Conservation (phyloP, 2,113 vertebrate species). For the Acanthisitta chloris region DNA sequence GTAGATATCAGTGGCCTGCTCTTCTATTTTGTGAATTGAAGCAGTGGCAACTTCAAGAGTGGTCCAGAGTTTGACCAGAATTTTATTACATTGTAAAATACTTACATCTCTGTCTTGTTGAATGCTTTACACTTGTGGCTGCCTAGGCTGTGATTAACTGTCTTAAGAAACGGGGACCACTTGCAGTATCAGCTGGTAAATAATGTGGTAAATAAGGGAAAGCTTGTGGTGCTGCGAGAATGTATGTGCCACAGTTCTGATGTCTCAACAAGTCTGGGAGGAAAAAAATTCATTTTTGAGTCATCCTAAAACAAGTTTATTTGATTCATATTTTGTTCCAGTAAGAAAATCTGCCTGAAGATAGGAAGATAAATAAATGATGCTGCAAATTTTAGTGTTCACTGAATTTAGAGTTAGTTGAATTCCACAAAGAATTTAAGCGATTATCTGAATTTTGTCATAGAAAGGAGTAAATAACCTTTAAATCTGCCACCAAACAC, state of each 20-base stretch:
- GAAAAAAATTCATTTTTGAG: not conserved
- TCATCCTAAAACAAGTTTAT: not conserved
- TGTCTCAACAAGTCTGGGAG: not conserved
- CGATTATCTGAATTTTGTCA: not conserved
- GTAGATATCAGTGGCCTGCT: not conserved
- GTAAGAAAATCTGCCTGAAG: not conserved
- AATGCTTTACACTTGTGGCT: not conserved
- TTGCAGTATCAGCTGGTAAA: not conserved
- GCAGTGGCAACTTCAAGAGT: not conserved
- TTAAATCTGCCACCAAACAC: not conserved
- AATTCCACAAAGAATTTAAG: not conserved
- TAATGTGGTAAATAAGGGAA: not conserved
- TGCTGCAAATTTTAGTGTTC: not conserved
- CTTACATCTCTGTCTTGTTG: not conserved
- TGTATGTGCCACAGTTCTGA: rapidly evolving
- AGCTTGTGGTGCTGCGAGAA: not conserved
- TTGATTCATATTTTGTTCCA: not conserved
- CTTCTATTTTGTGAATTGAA: not conserved
- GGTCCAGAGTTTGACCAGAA: not conserved
- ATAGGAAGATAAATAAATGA: not conserved
- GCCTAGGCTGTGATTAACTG: not conserved
- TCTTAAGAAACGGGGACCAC: not conserved
- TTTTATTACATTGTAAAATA: not conserved
- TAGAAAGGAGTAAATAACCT: not conserved
- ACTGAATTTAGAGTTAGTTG: not conserved